Conservation (phyloP, 1,140 invertebrate genomes). For the Drosophila albomicans region DNA sequence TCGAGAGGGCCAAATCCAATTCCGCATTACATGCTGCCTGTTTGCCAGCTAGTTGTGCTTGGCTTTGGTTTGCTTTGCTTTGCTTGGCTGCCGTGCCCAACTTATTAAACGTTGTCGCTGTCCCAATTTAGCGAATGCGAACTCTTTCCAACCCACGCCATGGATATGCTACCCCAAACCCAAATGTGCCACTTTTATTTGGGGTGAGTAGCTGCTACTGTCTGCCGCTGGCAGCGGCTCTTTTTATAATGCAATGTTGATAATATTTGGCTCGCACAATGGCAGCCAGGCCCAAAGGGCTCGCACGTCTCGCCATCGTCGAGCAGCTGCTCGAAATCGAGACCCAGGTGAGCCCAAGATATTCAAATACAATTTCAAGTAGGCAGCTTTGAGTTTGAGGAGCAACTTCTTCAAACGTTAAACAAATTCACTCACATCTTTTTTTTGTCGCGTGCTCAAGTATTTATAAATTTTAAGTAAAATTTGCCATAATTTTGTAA, state of each 20-base stretch:
- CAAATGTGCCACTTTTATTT: slow-evolving; percentile 27
- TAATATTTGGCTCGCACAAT: slow-evolving; percentile 72
- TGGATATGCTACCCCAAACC: background rate
- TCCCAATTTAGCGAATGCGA: slow-evolving; percentile 77
- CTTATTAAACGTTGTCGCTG: slow-evolving; percentile 82
- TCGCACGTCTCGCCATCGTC: slow-evolving; percentile 67
- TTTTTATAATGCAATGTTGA: slow-evolving; percentile 48
- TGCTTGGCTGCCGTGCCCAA: slow-evolving; percentile 60
- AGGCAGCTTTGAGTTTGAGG: background rate
- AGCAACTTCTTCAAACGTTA: background rate
- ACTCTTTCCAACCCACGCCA: slow-evolving; percentile 31
- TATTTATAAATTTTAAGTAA: slow-evolving; percentile 24
- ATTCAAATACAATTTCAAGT: slow-evolving; percentile 5
- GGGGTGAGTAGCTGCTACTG: background rate
- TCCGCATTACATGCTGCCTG: slow-evolving; percentile 71
- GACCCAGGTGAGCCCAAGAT: slow-evolving; percentile 55
- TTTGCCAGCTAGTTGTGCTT: no score
- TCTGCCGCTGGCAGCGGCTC: background rate
- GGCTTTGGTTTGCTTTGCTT: no score
- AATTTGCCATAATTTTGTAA: background rate
- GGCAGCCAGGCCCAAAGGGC: slow-evolving; percentile 62
- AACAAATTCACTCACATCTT: background rate
- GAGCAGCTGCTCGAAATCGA: slow-evolving; percentile 68
- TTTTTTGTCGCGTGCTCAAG: slow-evolving; percentile 22
- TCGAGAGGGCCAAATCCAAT: slow-evolving; percentile 66